These are phyloP conservation scores for Heterohyrax brucei DNA, from an alignment of 2,797 vertebrate species.

Conservation along the genomic window DNA sequence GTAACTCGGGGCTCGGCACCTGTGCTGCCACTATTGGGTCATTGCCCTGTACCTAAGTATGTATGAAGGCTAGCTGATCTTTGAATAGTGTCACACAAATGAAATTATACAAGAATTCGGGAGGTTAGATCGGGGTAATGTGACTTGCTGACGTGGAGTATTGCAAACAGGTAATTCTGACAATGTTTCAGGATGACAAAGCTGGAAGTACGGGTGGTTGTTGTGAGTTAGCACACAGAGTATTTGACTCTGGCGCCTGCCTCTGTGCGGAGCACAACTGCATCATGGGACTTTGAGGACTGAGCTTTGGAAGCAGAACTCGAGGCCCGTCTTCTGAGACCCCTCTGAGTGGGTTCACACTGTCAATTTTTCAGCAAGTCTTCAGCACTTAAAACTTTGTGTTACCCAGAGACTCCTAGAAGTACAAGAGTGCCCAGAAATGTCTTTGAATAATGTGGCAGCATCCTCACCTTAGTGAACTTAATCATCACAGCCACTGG, in stretches of 20 bases:
- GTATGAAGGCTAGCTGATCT: background rate
- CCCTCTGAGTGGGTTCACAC: too few species aligned
- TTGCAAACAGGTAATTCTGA: background rate
- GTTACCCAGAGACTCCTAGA: background rate
- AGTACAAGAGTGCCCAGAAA: background rate
- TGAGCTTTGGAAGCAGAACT: background rate
- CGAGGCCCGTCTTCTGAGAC: background rate
- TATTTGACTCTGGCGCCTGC: background rate
- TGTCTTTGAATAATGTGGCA: background rate
- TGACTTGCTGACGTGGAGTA: background rate
- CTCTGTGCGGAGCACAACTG: background rate
- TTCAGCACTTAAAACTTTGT: background rate
- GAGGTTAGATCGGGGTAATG: background rate
- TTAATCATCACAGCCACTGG: background rate
- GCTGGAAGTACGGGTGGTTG: background rate
- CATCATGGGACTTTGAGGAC: background rate
- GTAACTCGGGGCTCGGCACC: too few species aligned
- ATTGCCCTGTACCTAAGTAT: accelerated
- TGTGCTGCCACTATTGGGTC: background rate
- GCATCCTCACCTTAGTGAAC: background rate
- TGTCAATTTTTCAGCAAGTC: too few species aligned
- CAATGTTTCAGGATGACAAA: background rate
- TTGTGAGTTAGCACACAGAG: background rate
- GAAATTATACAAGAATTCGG: background rate
- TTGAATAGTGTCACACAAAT: background rate